Evolutionary conservation across 2,888 invertebrate genomes (phyloP).

Genomic region (Galerucella calmariensis): DNA sequence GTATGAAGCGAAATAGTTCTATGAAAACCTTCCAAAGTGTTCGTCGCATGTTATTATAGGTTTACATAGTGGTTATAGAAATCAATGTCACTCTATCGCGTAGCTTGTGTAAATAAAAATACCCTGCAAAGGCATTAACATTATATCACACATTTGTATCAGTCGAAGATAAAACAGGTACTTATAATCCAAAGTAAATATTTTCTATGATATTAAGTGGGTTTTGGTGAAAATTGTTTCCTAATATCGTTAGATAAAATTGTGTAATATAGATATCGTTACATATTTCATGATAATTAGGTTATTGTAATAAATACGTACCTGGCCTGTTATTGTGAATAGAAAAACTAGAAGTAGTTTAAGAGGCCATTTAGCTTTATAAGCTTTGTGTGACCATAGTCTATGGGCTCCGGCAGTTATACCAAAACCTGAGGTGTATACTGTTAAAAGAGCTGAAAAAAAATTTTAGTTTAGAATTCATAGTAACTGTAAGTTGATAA

Average conservation of each 20-base stretch:
- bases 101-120: too few species aligned
- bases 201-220: neutral
- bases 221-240: neutral
- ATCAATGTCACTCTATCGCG: too few species aligned
- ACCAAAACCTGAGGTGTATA: constrained; percentile 82
- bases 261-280: neutral
- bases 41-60: too few species aligned
- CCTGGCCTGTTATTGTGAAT: constrained; percentile 85
- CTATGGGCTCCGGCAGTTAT: constrained; percentile 86
- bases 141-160: neutral
- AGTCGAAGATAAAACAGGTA: neutral
- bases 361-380: constrained; percentile 78
- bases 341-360: constrained; percentile 75
- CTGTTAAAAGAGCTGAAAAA: constrained; percentile 69
- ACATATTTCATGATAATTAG: neutral
- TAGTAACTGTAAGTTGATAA: neutral
- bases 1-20: too few species aligned
- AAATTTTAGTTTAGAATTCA: constrained; percentile 23
- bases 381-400: constrained; percentile 84
- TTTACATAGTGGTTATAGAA: too few species aligned
- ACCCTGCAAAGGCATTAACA: neutral
- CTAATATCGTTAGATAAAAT: neutral
- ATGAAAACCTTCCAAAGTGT: too few species aligned
- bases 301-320: constrained; percentile 57
- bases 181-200: neutral